These are phyloP conservation scores for Polyploca ridens DNA, from an alignment of 2,888 invertebrate species.

Conservation along the genomic window DNA sequence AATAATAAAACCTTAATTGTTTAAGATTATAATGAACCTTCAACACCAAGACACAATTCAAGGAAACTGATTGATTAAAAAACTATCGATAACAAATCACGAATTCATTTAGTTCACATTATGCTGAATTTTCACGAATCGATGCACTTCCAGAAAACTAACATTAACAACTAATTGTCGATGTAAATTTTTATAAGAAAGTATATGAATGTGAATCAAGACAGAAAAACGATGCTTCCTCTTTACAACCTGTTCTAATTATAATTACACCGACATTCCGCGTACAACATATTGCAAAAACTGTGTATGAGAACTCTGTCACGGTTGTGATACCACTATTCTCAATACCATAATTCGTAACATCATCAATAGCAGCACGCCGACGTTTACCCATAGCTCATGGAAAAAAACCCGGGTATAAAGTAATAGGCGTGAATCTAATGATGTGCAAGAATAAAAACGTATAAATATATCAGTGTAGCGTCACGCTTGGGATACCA, in stretches of 20 bases:
- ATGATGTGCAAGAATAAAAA: slow-evolving; percentile 52
- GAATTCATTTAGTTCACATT: neutral
- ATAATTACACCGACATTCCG: slow-evolving; percentile 51
- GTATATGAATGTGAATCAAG: slow-evolving; percentile 13
- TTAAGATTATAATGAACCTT: neutral
- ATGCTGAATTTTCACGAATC: neutral
- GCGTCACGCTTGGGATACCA: slow-evolving; percentile 7
- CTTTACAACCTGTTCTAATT: slow-evolving; percentile 53
- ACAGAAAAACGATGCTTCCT: slow-evolving; percentile 52
- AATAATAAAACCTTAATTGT: neutral
- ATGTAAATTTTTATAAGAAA: slow-evolving; percentile 6
- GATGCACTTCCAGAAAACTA: neutral
- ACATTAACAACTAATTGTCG: neutral
- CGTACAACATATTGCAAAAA: slow-evolving; percentile 54
- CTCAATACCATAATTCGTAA: slow-evolving; percentile 35
- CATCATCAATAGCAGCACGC: slow-evolving; percentile 46
- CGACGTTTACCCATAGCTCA: slow-evolving; percentile 47
- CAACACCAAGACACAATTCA: neutral
- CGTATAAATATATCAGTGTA: slow-evolving; percentile 30
- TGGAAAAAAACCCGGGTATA: slow-evolving; percentile 48
- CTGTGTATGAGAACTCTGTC: slow-evolving; percentile 24
- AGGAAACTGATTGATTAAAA: neutral
- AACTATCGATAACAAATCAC: neutral
- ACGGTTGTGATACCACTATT: slow-evolving; percentile 37
- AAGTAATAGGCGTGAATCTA: slow-evolving; percentile 50